Evolutionary conservation across 2,888 invertebrate genomes (phyloP).

Genomic region (Eremobia ochroleuca): DNA sequence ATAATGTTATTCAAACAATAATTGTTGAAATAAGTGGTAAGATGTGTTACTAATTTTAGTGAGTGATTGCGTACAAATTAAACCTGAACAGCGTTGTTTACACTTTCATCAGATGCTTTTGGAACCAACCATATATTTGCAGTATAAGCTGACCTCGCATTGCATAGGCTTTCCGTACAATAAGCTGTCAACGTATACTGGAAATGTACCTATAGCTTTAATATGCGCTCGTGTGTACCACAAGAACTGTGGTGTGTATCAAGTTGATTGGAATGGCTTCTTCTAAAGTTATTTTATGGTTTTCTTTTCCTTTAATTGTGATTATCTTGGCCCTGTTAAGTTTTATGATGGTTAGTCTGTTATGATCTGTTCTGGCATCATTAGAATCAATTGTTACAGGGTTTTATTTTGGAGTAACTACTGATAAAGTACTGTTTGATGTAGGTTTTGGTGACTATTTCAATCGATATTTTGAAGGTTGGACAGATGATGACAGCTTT

Average conservation of each 20-base stretch:
- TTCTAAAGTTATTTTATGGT: conserved; percentile 43
- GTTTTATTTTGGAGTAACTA: background rate
- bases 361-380: conserved; percentile 12
- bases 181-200: conserved; percentile 3
- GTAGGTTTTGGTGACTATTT: background rate
- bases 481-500: no score
- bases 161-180: background rate
- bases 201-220: conserved; percentile 1
- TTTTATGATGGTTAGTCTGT: conserved; percentile 20
- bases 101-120: background rate
- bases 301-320: conserved; percentile 50
- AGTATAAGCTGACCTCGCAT: background rate
- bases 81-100: background rate
- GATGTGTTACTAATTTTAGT: background rate
- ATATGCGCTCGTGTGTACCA: background rate
- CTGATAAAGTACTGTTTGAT: background rate
- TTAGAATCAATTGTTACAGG: conserved; percentile 14
- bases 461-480: background rate
- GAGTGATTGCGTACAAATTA: background rate
- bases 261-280: conserved; percentile 37
- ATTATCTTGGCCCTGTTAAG: conserved; percentile 29
- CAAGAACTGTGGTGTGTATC: background rate
- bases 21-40: background rate
- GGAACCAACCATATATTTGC: background rate
- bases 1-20: background rate